Base-by-base conservation (phyloP, 2,797 vertebrate genomes). In the Florisuga fusca region DNA sequence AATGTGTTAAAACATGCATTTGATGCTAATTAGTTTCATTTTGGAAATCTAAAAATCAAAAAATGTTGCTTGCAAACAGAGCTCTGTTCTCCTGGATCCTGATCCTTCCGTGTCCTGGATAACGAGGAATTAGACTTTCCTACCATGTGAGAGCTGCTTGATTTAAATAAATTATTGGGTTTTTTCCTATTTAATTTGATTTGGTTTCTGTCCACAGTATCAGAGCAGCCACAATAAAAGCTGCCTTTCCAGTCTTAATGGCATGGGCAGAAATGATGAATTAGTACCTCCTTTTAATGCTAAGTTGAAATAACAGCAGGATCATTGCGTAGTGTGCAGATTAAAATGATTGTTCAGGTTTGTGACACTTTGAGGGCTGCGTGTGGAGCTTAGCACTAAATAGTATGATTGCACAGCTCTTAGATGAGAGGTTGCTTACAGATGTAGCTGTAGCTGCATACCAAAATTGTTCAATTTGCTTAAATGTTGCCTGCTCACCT, bases 141-240 rank as follows among this genome's bases (percentile, higher is more conserved):
- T 87, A 58, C 68, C 71, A 90, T 96, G 77, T 93, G 71, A 90
- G 88, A 91, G 90, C 92, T 94, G 83, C 78, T 80, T 92, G 12
- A 87, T 93, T 96, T 90, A 90, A 95, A 91, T 89, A 94, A 93
- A 88, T 87, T 5, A 45, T 87, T 94, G 74, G 12, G 38, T 21
- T 46, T 46, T 16, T 90, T 84, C 46, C 34, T 67, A n/a, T 79
- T 93, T 79, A 55, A 90, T 94, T 92, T 76, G 25, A 79, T 93
- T 94, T 95, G 64, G 33, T 94, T 91, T 92, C 27, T 84, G 82
- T 77, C 87, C 88, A 92, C 74, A 87, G 41, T 79, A 73, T 73
- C 38, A 53, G 63, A 90, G 63, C 80, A 88, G 90, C 91, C 93
- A 89, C 88, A 80, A 89, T 95, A 95, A 84, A 23, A 93, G 64